Conservation (phyloP, 92 coral and sea anemone species). For the Parazoanthus swiftii region DNA sequence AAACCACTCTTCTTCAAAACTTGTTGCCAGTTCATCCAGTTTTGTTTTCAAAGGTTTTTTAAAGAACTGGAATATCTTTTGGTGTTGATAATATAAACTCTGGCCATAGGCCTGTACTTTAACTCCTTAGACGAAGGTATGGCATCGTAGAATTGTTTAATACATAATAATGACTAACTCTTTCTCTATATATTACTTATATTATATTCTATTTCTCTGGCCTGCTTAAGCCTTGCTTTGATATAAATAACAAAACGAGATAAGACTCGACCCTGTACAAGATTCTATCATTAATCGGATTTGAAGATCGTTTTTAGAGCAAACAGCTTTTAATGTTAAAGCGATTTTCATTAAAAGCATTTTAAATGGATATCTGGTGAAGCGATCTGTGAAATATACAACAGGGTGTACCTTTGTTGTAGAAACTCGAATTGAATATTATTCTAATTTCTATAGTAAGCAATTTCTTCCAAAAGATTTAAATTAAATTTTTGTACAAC, state of each 20-base stretch:
- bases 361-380: slow-evolving; percentile 1
- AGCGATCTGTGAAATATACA: slow-evolving; percentile 26
- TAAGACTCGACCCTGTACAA: slow-evolving; percentile 10
- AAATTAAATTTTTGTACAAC: slow-evolving; percentile 33
- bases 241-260: slow-evolving; percentile 41
- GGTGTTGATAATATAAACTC: slow-evolving; percentile 7
- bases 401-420: slow-evolving; percentile 20
- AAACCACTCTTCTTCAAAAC: not conserved
- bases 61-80: not conserved
- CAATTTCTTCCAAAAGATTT: slow-evolving; percentile 19
- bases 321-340: not conserved
- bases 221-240: slow-evolving; percentile 34
- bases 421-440: slow-evolving; percentile 23
- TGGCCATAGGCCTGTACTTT: slow-evolving; percentile 87
- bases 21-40: slow-evolving; percentile 1
- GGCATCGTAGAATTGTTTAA: slow-evolving; percentile 51
- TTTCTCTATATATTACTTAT: slow-evolving; percentile 36
- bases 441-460: not conserved
- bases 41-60: not conserved
- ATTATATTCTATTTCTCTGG: slow-evolving; percentile 34
- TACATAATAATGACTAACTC: slow-evolving; percentile 42
- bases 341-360: not conserved
- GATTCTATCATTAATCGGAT: slow-evolving; percentile 7
- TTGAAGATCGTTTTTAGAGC: not conserved
- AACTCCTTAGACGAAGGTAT: slow-evolving; percentile 87